Base-by-base conservation (phyloP, 2,797 vertebrate species). In the Manis javanica region DNA sequence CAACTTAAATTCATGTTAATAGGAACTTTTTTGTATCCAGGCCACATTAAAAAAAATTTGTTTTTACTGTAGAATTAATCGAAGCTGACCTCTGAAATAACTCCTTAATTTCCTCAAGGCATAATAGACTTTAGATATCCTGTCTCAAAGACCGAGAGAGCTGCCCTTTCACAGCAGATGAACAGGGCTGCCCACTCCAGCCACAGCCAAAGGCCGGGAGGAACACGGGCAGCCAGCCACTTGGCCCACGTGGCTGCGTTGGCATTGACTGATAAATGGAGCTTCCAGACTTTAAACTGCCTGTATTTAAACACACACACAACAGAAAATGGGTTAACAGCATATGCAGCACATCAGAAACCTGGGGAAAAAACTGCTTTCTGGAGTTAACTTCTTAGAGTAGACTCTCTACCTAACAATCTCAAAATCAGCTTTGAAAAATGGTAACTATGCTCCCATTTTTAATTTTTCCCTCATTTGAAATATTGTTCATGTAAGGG, bases 391-490 rank as follows among this genome's bases (percentile, higher is more conserved):
- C 13, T 92, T 57, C 57, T 24, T 57, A 13, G 3, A 68, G 59
- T 9, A 66, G 26, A 42, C n/a, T 21, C 26, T 63, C 9, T 16
- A 26, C 24, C 63, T 68, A 75, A 55, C 9, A 29, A 49, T 55
- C 29, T 87, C 68, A 81, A 51, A 59, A 21, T 85, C 68, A 23
- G 71, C 13, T 34, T 57, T 89, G 78, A 91, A 93, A 91, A 97
- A 39, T 94, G 74, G 83, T 90, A 95, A 97, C 93, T 95, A 71
- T 96, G 61, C 84, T 46, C 87, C 97, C 94, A 83, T 96, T 97
- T 94, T 97, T 91, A 69, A 96, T 98, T 97, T 96, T 97, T 92
- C 97, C 97, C 95, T 98, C 87, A 90, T 46, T 42, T 19, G 53
- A 78, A 66, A 64, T 49, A 29, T 46, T 53, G 88, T 64, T 49